Percentiles rank a stretch among this genome's conserved stretches.
Evolutionary conservation across 2,888 invertebrate species (phyloP).

Genomic region (Agrochola lota): DNA sequence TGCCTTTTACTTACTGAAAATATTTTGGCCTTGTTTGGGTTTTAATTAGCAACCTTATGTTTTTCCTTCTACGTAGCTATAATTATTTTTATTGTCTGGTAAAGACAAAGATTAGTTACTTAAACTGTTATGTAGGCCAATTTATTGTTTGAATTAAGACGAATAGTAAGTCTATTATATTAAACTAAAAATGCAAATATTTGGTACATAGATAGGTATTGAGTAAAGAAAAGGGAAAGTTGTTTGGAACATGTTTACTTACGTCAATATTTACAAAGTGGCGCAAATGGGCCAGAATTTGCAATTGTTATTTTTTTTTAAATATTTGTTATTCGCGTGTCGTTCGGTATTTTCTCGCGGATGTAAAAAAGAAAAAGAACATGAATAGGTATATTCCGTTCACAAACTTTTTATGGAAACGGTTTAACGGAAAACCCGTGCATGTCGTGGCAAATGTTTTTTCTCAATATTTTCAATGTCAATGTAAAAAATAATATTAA

Average conservation of each 20-base stretch:
- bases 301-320: background rate
- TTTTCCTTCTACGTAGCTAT: too few species aligned
- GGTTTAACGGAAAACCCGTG: conserved; percentile 2
- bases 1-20: too few species aligned
- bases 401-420: conserved; percentile 31
- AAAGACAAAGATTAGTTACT: background rate
- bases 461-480: conserved; percentile 45
- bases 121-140: background rate
- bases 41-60: too few species aligned
- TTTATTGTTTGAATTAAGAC: background rate
- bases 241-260: conserved; percentile 44
- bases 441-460: conserved; percentile 20
- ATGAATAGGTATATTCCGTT: background rate
- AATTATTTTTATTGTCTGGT: background rate
- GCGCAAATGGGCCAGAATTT: background rate
- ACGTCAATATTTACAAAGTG: conserved; percentile 21
- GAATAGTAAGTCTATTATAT: background rate
- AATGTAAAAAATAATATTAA: conserved; percentile 14
- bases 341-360: background rate
- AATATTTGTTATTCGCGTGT: too few species aligned
- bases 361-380: background rate
- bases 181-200: background rate
- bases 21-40: too few species aligned
- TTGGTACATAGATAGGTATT: background rate
- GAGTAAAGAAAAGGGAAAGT: conserved; percentile 48